These are phyloP conservation scores for Drosophila lowei DNA, from an alignment of 1,140 invertebrate genomes.

Conservation along the genomic window DNA sequence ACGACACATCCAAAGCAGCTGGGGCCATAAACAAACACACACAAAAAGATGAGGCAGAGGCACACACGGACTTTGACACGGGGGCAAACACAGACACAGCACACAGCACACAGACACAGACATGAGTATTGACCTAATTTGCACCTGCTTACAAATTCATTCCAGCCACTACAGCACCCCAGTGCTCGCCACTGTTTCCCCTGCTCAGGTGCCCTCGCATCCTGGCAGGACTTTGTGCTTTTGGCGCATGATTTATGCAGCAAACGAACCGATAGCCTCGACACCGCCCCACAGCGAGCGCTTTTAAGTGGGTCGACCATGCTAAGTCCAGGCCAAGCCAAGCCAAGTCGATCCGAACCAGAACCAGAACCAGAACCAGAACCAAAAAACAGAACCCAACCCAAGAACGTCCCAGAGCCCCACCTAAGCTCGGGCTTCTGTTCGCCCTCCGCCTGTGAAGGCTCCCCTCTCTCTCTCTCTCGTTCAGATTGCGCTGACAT, in stretches of 20 bases:
- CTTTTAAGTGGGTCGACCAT: slow-evolving; percentile 57
- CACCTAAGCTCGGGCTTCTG: not conserved
- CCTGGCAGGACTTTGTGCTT: slow-evolving; percentile 68
- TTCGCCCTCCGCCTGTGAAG: not conserved
- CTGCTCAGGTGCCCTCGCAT: slow-evolving; percentile 14
- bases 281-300: slow-evolving; percentile 22
- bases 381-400: slow-evolving; percentile 6
- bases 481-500: slow-evolving; percentile 34
- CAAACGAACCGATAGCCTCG: slow-evolving; percentile 49
- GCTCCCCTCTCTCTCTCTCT: not conserved
- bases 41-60: not conserved
- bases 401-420: not conserved
- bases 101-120: slow-evolving; percentile 20
- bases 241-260: slow-evolving; percentile 76
- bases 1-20: slow-evolving; percentile 38
- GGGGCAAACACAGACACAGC: slow-evolving; percentile 12
- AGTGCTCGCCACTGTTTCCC: slow-evolving; percentile 9
- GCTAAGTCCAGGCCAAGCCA: slow-evolving; percentile 20
- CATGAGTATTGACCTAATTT: slow-evolving; percentile 78
- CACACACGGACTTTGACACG: slow-evolving; percentile 3
- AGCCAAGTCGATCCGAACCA: slow-evolving; percentile 13
- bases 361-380: slow-evolving; percentile 5
- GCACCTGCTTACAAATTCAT: slow-evolving; percentile 80
- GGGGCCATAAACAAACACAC: slow-evolving; percentile 48
- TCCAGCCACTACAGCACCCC: slow-evolving; percentile 38